phyloP scores from a whole-genome alignment of 2,113 vertebrate genomes.

The Rhombomys opimus region DNA sequence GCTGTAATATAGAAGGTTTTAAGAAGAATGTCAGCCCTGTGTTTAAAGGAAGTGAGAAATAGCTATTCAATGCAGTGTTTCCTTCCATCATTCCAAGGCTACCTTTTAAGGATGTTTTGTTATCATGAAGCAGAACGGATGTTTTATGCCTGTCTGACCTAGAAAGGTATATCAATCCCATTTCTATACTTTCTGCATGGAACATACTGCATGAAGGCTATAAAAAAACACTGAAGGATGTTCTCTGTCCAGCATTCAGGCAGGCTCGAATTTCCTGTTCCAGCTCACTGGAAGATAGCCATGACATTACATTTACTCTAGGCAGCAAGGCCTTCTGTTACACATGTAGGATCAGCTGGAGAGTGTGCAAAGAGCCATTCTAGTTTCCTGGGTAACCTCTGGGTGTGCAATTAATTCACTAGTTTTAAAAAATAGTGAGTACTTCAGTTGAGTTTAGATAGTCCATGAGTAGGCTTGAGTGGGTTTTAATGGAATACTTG shows the following conservation, averaged over 20 bases:
- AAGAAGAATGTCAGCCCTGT: conserved; percentile 62
- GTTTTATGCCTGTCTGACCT: conserved; percentile 82
- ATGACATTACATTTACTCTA: not conserved
- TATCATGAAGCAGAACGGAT: conserved; percentile 78
- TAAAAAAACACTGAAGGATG: conserved; percentile 61
- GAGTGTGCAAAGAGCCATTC: not conserved
- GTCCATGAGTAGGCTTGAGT: not conserved
- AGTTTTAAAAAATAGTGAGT: not conserved
- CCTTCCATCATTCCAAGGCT: conserved; percentile 52
- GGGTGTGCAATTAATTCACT: not conserved
- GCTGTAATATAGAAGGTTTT: conserved; percentile 53
- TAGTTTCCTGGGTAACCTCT: not conserved
- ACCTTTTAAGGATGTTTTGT: conserved; percentile 74
- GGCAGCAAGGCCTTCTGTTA: not conserved
- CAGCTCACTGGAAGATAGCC: not conserved
- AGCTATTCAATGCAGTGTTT: not conserved
- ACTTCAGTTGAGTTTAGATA: not conserved
- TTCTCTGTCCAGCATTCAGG: not conserved
- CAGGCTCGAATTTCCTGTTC: not conserved
- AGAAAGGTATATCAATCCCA: conserved; percentile 66
- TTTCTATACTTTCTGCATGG: conserved; percentile 76
- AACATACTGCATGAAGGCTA: conserved; percentile 72
- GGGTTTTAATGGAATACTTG: not conserved
- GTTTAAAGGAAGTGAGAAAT: conserved; percentile 65
- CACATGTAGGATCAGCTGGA: not conserved